Evolutionary conservation across 2,113 vertebrate species (phyloP).

Genomic region (Sinocyclocheilus grahami): DNA sequence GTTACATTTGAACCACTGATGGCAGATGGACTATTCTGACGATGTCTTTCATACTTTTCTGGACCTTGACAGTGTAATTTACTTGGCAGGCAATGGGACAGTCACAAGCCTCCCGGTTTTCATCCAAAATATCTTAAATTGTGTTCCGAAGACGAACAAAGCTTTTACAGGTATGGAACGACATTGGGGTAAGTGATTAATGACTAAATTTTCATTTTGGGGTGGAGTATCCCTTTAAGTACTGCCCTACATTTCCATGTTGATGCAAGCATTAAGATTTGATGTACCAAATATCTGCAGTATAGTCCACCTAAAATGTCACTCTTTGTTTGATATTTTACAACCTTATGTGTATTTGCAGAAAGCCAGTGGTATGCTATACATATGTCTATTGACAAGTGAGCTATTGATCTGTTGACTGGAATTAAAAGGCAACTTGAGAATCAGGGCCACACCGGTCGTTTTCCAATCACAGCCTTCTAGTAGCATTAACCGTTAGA

Average conservation of each 20-base stretch:
- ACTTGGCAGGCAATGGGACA: no score
- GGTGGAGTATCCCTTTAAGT: neutral
- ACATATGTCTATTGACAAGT: neutral
- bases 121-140: no score
- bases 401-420: slow-evolving; percentile 41
- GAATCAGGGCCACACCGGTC: slow-evolving; percentile 43
- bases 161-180: no score
- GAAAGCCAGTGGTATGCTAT: neutral
- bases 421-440: slow-evolving; percentile 48
- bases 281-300: no score
- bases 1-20: no score
- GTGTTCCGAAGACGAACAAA: no score
- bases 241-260: neutral
- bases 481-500: slow-evolving; percentile 53
- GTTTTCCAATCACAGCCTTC: slow-evolving; percentile 60
- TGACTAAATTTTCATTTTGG: no score
- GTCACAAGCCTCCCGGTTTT: no score
- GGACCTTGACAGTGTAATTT: no score
- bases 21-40: no score
- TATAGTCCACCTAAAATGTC: neutral
- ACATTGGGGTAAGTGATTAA: no score
- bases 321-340: neutral
- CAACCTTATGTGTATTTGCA: neutral
- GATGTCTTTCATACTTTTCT: no score
- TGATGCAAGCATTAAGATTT: neutral